These are phyloP conservation scores for Pogoniulus pusillus DNA, from an alignment of 2,797 vertebrate species.

Conservation along the genomic window DNA sequence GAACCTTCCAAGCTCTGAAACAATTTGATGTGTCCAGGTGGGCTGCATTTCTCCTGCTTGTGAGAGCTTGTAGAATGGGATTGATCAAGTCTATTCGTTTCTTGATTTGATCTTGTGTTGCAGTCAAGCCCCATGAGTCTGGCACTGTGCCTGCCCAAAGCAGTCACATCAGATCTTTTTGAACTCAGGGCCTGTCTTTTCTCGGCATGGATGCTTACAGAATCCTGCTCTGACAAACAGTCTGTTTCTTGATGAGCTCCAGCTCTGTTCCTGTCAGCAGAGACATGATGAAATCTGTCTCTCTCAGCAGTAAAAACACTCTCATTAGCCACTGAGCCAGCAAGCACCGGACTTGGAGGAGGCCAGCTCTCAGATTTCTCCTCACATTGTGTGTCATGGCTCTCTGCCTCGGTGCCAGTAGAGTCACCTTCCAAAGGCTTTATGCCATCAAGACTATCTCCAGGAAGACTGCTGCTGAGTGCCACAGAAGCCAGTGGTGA, in stretches of 20 bases:
- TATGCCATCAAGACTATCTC: conserved; percentile 23
- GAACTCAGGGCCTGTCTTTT: not conserved
- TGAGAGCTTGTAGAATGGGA: not conserved
- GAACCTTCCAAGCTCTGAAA: not conserved
- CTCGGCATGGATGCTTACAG: not conserved
- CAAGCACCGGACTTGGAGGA: not conserved
- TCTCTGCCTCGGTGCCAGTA: not conserved
- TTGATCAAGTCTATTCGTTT: not conserved
- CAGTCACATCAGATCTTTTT: not conserved
- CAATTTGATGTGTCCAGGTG: not conserved
- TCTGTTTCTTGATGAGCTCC: conserved; percentile 6
- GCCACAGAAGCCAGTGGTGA: conserved; percentile 33
- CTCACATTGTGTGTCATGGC: not conserved
- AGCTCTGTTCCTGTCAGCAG: not conserved
- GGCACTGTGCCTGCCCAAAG: not conserved
- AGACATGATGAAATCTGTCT: not conserved
- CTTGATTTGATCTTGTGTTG: not conserved
- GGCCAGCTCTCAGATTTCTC: not conserved
- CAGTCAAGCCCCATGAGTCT: not conserved
- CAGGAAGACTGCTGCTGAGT: not conserved
- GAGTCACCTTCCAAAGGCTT: conserved; percentile 36
- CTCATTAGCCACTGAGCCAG: not conserved
- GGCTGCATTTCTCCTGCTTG: not conserved
- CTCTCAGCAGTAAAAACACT: not conserved
- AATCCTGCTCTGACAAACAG: not conserved